Evolutionary conservation across 2,797 vertebrate species (phyloP).

Genomic region (Coregonus suidteri): DNA sequence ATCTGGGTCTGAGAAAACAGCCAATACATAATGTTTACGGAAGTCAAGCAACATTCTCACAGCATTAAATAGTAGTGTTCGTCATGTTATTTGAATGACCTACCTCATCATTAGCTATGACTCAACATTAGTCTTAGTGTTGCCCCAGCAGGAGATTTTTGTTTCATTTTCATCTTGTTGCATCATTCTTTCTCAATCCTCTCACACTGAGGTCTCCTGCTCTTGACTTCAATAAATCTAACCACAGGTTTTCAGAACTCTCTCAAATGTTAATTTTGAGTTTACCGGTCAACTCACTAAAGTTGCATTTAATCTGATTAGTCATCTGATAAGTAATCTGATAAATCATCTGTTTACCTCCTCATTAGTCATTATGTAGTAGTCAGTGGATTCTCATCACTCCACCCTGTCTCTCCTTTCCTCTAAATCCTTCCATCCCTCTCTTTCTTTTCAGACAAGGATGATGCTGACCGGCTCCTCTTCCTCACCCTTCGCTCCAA

Average conservation of each 20-base stretch:
- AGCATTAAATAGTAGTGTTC: no score
- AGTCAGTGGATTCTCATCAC: conserved; percentile 1
- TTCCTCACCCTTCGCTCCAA: conserved; percentile 74
- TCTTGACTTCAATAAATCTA: conserved; percentile 60
- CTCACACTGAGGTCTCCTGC: conserved; percentile 67
- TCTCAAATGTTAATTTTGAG: conserved; percentile 43
- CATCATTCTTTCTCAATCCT: conserved; percentile 63
- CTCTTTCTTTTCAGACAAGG: conserved; percentile 70
- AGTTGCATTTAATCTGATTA: conserved; percentile 61
- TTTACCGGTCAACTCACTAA: conserved; percentile 63
- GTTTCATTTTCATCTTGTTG: conserved; percentile 80
- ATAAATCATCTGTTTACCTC: conserved; percentile 20
- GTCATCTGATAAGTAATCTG: conserved; percentile 7
- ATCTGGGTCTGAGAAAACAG: not conserved
- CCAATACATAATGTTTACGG: not conserved
- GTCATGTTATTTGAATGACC: conserved; percentile 61
- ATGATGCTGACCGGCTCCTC: conserved; percentile 84
- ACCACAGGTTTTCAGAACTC: conserved; percentile 65
- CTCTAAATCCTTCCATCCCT: not conserved
- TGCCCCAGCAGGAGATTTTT: conserved; percentile 68
- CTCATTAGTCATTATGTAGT: conserved; percentile 50
- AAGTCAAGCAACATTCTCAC: not conserved
- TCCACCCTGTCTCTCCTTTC: not conserved
- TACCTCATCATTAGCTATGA: conserved; percentile 54
- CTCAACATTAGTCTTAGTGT: conserved; percentile 70